A percentile compares a stretch with the other conserved stretches of the same genome.
phyloP scores from a whole-genome alignment of 2,888 invertebrate genomes.

The Nysson spinosus region DNA sequence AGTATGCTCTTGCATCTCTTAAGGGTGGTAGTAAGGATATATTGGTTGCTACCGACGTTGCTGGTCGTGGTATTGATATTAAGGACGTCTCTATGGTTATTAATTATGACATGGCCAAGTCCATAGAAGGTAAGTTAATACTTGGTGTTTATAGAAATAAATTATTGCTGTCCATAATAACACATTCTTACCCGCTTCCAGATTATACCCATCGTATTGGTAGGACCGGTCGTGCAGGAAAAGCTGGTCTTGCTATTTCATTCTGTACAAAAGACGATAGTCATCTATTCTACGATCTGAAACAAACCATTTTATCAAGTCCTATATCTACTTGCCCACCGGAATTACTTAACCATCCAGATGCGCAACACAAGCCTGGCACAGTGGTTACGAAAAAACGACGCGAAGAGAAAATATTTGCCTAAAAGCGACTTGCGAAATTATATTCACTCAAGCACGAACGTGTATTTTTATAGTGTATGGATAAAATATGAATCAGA shows the following conservation, averaged over 20 bases:
- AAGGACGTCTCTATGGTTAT: slow-evolving; percentile 99
- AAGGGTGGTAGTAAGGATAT: slow-evolving; percentile 98
- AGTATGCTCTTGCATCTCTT: slow-evolving; percentile 97
- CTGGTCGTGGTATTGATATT: slow-evolving; percentile 99
- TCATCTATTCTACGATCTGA: slow-evolving; percentile 96
- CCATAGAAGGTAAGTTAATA: slow-evolving; percentile 87
- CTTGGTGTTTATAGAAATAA: background rate
- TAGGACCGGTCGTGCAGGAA: slow-evolving; percentile 99
- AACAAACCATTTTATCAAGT: slow-evolving; percentile 91
- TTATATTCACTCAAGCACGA: background rate
- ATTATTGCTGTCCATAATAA: background rate
- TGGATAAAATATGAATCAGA: background rate
- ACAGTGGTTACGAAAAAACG: slow-evolving; percentile 95
- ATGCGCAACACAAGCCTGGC: slow-evolving; percentile 98
- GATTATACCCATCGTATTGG: slow-evolving; percentile 99
- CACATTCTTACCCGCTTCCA: slow-evolving; percentile 58
- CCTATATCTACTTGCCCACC: slow-evolving; percentile 97
- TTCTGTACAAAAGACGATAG: slow-evolving; percentile 99
- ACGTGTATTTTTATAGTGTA: slow-evolving; percentile 18
- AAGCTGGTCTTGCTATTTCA: slow-evolving; percentile 96
- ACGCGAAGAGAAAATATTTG: slow-evolving; percentile 96
- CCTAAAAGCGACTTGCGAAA: slow-evolving; percentile 78
- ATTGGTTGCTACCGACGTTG: slow-evolving; percentile 99
- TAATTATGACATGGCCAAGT: slow-evolving; percentile 99
- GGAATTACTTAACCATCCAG: slow-evolving; percentile 98